A percentile compares a stretch with the other conserved stretches of the same genome.
Evolutionary conservation across 2,888 invertebrate genomes (phyloP).

Genomic region (Drosophila rubida): DNA sequence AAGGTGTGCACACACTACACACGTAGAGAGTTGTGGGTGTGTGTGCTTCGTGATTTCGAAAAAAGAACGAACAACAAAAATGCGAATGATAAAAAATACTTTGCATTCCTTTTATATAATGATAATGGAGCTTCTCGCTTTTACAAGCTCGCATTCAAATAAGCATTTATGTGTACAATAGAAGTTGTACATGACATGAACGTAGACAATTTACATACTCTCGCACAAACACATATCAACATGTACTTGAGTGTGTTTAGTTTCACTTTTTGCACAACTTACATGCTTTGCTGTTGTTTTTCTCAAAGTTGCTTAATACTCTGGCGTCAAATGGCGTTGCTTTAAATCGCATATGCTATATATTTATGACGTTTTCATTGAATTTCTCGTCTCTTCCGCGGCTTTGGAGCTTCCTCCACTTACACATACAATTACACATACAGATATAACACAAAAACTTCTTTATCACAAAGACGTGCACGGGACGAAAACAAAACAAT

Average conservation of each 20-base stretch:
- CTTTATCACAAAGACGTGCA: slow-evolving; percentile 36
- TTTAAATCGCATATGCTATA: slow-evolving; percentile 28
- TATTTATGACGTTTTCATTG: slow-evolving; percentile 51
- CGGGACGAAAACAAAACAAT: slow-evolving; percentile 32
- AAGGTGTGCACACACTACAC: slow-evolving; percentile 16
- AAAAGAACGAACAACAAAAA: slow-evolving; percentile 8
- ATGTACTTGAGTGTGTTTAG: background rate
- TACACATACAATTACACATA: slow-evolving; percentile 45
- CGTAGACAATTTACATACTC: background rate
- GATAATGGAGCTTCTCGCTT: slow-evolving; percentile 45
- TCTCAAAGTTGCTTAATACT: slow-evolving; percentile 25
- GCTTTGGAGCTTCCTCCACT: slow-evolving; percentile 62
- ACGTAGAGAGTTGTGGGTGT: background rate
- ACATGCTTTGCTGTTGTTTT: slow-evolving; percentile 27
- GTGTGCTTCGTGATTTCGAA: slow-evolving; percentile 13
- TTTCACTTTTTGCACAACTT: slow-evolving; percentile 40
- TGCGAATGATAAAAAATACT: slow-evolving; percentile 27
- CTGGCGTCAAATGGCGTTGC: slow-evolving; percentile 12
- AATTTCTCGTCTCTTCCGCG: slow-evolving; percentile 41
- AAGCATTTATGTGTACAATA: slow-evolving; percentile 5
- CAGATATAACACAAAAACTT: slow-evolving; percentile 43
- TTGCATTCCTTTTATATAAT: slow-evolving; percentile 30
- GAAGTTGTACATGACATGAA: slow-evolving; percentile 2
- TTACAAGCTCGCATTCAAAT: slow-evolving; percentile 15
- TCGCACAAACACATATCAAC: background rate